Percentiles rank a stretch among this genome's conserved stretches.
Evolutionary conservation across 1,140 invertebrate species (phyloP).

Genomic region (Hyles vespertilio): DNA sequence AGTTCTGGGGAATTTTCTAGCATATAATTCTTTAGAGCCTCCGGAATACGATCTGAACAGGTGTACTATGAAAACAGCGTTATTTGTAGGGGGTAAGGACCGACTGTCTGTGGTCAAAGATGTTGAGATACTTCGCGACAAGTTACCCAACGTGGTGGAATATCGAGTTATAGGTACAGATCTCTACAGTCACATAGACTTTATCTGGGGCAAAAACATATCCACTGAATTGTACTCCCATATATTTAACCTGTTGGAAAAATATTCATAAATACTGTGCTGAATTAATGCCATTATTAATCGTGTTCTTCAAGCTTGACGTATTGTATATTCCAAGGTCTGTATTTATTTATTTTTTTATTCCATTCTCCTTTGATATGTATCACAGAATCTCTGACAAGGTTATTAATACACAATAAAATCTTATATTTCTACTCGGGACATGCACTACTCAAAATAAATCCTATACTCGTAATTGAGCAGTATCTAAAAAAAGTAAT

Average conservation of each 20-base stretch:
- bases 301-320: too few relatives aligned
- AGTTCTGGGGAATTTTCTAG: conserved; percentile 51
- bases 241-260: neutral
- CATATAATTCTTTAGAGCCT: conserved; percentile 68
- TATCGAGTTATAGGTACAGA: neutral
- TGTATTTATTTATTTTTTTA: too few relatives aligned
- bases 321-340: too few relatives aligned
- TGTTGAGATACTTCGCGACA: conserved; percentile 43
- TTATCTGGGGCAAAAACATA: conserved; percentile 9
- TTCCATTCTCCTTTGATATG: too few relatives aligned
- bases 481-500: too few relatives aligned
- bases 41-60: conserved; percentile 74
- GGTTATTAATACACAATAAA: too few relatives aligned
- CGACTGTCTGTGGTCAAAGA: conserved; percentile 76
- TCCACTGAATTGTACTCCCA: neutral
- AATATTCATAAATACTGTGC: neutral
- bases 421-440: too few relatives aligned
- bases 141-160: conserved; percentile 48
- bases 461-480: too few relatives aligned
- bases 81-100: conserved; percentile 79
- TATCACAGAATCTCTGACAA: too few relatives aligned
- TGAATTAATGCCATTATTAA: too few relatives aligned
- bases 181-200: conserved; percentile 5
- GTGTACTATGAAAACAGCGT: conserved; percentile 73
- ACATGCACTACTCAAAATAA: too few relatives aligned